Conservation (phyloP, 1,140 invertebrate species). For the Glossosoma conforme region DNA sequence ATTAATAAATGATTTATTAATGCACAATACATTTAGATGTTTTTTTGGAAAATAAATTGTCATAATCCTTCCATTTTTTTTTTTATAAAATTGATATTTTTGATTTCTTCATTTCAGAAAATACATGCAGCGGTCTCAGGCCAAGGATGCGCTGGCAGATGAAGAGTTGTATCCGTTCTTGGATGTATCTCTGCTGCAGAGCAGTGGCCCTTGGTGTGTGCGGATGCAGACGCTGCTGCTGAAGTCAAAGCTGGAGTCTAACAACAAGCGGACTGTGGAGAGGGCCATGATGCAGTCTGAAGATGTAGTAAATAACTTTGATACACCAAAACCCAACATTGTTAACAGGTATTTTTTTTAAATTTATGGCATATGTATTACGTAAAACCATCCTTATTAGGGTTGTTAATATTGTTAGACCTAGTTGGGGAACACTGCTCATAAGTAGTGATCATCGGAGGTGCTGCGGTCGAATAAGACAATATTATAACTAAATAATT, state of each 20-base stretch:
- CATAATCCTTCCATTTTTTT: neutral
- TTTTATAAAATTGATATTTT: conserved; percentile 24
- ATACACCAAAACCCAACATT: conserved; percentile 6
- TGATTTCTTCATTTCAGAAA: too few species aligned
- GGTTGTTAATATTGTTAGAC: too few species aligned
- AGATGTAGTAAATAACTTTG: conserved; percentile 58
- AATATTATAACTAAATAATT: too few species aligned
- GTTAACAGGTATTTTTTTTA: conserved; percentile 14
- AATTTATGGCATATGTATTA: neutral
- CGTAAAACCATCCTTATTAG: neutral
- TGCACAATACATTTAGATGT: too few species aligned
- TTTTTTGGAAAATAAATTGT: too few species aligned
- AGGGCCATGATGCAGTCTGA: conserved; percentile 83
- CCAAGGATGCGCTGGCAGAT: conserved; percentile 67
- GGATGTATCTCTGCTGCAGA: conserved; percentile 57
- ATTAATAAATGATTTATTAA: too few species aligned
- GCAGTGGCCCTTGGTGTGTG: conserved; percentile 69
- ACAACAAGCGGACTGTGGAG: conserved; percentile 74
- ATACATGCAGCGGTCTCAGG: conserved; percentile 65
- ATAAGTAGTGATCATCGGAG: too few species aligned
- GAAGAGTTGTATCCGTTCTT: conserved; percentile 81
- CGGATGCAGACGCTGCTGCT: conserved; percentile 63
- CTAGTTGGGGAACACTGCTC: too few species aligned
- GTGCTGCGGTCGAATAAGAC: too few species aligned
- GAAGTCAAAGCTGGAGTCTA: conserved; percentile 71